Evolutionary conservation across 2,888 invertebrate genomes (phyloP).

Genomic region (Melanargia galathea): DNA sequence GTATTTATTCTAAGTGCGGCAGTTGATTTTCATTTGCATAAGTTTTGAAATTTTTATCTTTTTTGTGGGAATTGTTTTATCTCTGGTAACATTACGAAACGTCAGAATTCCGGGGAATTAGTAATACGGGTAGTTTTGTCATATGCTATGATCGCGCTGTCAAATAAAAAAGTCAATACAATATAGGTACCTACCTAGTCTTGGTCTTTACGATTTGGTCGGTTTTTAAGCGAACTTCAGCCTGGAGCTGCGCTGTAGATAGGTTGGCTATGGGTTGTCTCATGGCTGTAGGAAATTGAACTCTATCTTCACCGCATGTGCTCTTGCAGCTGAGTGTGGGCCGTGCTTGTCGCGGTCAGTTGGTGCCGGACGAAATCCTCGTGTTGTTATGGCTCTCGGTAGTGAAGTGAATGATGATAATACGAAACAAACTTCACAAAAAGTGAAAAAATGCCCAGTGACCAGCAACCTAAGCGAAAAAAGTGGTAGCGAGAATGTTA

Average conservation of each 20-base stretch:
- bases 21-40: no score
- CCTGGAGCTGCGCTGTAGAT: constrained; percentile 40
- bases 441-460: constrained; percentile 78
- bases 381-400: constrained; percentile 83
- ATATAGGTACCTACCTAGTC: no score
- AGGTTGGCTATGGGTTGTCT: not conserved
- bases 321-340: constrained; percentile 78
- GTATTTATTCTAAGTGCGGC: no score
- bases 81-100: no score
- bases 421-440: constrained; percentile 72
- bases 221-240: constrained; percentile 48
- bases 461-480: constrained; percentile 71
- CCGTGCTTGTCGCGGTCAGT: constrained; percentile 78
- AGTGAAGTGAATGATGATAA: constrained; percentile 82
- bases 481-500: constrained; percentile 69
- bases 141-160: not conserved
- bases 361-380: constrained; percentile 77
- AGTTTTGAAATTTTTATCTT: no score
- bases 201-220: constrained; percentile 38
- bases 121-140: not conserved
- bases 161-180: constrained; percentile 12
- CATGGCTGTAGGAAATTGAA: constrained; percentile 71
- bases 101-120: no score
- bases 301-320: constrained; percentile 78
- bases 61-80: no score